Conservation (phyloP, 1,140 invertebrate genomes). For the Aphaenogaster ashmeadi region DNA sequence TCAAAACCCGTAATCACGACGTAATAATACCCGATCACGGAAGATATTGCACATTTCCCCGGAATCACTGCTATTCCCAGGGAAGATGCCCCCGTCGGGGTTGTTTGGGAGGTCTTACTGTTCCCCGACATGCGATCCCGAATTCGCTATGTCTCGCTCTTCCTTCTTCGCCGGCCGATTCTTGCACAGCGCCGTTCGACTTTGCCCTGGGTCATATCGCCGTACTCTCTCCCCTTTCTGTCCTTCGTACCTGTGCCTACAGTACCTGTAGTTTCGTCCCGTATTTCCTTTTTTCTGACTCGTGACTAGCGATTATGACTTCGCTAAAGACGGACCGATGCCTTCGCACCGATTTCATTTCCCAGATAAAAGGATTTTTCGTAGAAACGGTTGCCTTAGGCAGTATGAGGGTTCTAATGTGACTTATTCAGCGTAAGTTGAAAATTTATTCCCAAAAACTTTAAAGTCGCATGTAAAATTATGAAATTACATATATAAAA, state of each 20-base stretch:
- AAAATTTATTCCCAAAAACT: neutral
- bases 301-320: conserved; percentile 8
- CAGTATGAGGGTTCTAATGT: neutral
- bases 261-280: conserved; percentile 1
- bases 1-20: conserved; percentile 85
- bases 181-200: conserved; percentile 59
- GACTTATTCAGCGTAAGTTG: neutral
- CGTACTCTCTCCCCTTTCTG: neutral
- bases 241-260: neutral
- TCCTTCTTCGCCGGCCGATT: conserved; percentile 38
- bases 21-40: conserved; percentile 87
- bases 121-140: conserved; percentile 84
- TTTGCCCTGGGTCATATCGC: conserved; percentile 62
- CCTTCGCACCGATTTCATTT: conserved; percentile 22
- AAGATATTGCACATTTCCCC: conserved; percentile 86
- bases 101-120: conserved; percentile 83
- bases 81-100: conserved; percentile 83
- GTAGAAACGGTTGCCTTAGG: neutral
- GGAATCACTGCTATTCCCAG: conserved; percentile 85
- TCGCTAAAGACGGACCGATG: neutral
- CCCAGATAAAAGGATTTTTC: conserved; percentile 19
- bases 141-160: conserved; percentile 61
- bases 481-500: neutral
- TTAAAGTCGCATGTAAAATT: neutral
- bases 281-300: neutral